A percentile compares a stretch with the other conserved stretches of the same genome.
Conservation (phyloP, 1,140 invertebrate species). For the Trichogramma pretiosum region DNA sequence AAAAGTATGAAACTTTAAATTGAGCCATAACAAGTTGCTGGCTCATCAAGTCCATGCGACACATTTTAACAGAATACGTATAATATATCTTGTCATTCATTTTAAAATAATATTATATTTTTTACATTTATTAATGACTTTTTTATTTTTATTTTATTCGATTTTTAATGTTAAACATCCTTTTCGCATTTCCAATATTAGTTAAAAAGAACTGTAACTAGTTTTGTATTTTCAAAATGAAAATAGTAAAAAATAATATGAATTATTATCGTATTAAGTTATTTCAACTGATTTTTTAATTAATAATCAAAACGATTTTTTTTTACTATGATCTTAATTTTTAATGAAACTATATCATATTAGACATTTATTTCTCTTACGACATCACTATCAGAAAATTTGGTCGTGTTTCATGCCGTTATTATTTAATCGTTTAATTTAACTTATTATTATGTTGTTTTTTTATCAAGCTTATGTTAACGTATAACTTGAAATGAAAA, state of each 20-base stretch:
- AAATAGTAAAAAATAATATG: no score
- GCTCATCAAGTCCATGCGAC: constrained; percentile 33
- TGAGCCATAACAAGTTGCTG: constrained; percentile 23
- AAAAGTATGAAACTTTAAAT: constrained; percentile 46
- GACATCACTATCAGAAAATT: constrained; percentile 11
- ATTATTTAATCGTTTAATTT: no score
- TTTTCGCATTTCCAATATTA: constrained; percentile 13
- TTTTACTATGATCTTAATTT: no score
- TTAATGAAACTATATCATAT: no score
- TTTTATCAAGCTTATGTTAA: no score
- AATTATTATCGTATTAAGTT: no score
- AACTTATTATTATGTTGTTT: no score
- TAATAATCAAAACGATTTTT: no score
- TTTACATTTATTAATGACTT: constrained; percentile 9
- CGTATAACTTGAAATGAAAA: constrained; percentile 5
- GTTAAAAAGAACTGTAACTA: no score
- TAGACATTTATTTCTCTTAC: no score
- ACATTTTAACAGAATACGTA: constrained; percentile 17
- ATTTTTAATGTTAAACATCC: background rate
- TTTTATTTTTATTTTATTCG: constrained; percentile 35
- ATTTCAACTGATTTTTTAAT: no score
- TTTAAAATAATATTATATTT: constrained; percentile 18
- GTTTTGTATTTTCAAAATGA: no score
- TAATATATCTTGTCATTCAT: constrained; percentile 17
- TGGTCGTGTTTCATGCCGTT: constrained; percentile 5